Base-by-base conservation (phyloP, 2,888 invertebrate species). In the Gerris lacustris region DNA sequence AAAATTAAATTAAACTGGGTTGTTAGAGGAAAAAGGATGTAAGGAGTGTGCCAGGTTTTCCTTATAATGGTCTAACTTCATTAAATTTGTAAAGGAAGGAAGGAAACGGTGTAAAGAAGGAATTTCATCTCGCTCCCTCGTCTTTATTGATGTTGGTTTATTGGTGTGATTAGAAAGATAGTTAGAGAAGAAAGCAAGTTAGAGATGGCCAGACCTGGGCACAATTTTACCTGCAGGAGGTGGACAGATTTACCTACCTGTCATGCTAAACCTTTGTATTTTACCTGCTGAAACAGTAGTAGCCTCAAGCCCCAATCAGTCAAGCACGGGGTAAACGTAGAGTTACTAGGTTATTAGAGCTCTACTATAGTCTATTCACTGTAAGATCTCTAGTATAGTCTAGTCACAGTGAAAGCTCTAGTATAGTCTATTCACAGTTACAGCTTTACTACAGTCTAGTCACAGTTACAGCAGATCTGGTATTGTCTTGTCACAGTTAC, bases 51-150 rank as follows among this genome's bases (percentile, higher is more conserved):
- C 55, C 55, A 55, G 55, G 55, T 55, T 55, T 55, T 15, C 15
- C 55, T 55, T 55, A 55, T 55, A 55, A 55, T 55, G 55, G 55
- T 55, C 55, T 55, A 55, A 55, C 55, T 55, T 55, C 55, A 55
- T 55, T 55, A 55, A 55, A 55, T 55, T 55, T 55, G 9, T 55
- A 55, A 55, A 55, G 15, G 55, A 2, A 55, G 5, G 55, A 15
- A 11, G 55, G 15, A 15, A 55, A 55, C 11, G 55, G 55, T 55
- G 55, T 55, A 15, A 55, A 55, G 55, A 5, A 55, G 55, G 15
- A 55, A 55, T 55, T 55, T 55, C 55, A 55, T 55, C 15, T 15
- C 15, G 55, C 31, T 4, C 2, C 15, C 55, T 2, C 15, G 55
- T 15, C 55, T 55, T 55, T 55, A 55, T 55, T 55, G 55, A 55